phyloP scores from a whole-genome alignment of 2,113 vertebrate species.

The Gobio gobio region DNA sequence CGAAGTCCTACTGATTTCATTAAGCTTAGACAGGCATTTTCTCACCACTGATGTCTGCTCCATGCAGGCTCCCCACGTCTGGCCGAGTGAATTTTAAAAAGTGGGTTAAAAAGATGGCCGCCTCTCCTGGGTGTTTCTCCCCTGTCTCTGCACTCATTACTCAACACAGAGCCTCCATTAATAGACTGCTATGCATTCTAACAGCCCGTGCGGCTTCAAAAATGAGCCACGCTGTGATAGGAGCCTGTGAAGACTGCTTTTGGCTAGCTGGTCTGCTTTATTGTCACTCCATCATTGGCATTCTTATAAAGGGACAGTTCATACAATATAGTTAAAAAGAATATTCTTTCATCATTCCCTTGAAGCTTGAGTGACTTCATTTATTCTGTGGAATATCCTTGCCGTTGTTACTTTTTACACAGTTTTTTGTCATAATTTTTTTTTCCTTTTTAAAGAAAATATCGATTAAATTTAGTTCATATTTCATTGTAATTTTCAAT shows the following conservation, averaged over 20 bases:
- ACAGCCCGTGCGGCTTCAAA: not conserved
- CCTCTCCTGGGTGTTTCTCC: slow-evolving; percentile 36
- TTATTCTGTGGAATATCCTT: not conserved
- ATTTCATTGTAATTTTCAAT: not conserved
- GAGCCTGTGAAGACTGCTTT: slow-evolving; percentile 14
- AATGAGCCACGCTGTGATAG: slow-evolving; percentile 38
- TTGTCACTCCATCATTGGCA: slow-evolving; percentile 30
- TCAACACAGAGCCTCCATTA: slow-evolving; percentile 48
- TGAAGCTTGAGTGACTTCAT: not conserved
- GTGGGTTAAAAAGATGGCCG: slow-evolving; percentile 55
- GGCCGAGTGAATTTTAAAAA: slow-evolving; percentile 44
- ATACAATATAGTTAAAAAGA: not conserved
- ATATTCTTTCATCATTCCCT: not conserved
- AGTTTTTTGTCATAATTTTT: not conserved
- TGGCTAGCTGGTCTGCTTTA: slow-evolving; percentile 5
- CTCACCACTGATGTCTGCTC: slow-evolving; percentile 14
- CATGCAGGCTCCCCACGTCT: slow-evolving; percentile 28
- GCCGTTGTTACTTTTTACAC: not conserved
- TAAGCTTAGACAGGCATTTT: slow-evolving; percentile 35
- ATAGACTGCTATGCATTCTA: slow-evolving; percentile 36
- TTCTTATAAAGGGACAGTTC: not conserved
- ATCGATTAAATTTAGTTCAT: not conserved
- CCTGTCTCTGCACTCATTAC: slow-evolving; percentile 48
- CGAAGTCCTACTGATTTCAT: slow-evolving; percentile 43
- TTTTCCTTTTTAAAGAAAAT: not conserved